Evolutionary conservation across 1,140 invertebrate species (phyloP).

Genomic region (Formica selysi): DNA sequence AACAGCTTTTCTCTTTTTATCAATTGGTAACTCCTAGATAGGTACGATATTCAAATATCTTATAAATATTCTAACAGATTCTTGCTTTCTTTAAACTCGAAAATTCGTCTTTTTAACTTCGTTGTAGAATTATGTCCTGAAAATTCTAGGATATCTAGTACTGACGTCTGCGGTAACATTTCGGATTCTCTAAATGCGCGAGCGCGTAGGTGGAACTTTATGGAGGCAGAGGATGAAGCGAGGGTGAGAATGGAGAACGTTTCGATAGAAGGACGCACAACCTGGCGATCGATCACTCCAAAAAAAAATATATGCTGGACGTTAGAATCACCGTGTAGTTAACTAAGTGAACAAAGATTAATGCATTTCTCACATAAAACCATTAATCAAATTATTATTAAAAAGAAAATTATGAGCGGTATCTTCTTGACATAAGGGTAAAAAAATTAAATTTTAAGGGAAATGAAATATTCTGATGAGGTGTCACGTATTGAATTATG

Average conservation of each 20-base stretch:
- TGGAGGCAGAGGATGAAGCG: neutral
- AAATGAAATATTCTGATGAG: conserved; percentile 15
- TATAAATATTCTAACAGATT: conserved; percentile 8
- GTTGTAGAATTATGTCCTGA: neutral
- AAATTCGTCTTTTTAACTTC: neutral
- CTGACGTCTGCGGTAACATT: conserved; percentile 32
- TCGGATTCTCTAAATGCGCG: conserved; percentile 43
- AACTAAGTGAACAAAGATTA: neutral
- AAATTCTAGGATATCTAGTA: neutral
- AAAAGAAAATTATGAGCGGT: neutral
- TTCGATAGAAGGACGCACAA: conserved; percentile 58
- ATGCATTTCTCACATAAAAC: neutral
- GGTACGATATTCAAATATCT: neutral
- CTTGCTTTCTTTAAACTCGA: neutral
- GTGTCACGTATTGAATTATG: neutral
- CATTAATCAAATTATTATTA: neutral
- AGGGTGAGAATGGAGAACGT: conserved; percentile 20
- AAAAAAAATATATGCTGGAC: neutral
- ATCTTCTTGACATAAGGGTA: neutral
- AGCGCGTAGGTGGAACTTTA: conserved; percentile 20
- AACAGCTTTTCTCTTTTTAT: neutral
- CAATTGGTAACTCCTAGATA: neutral
- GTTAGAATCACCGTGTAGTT: neutral
- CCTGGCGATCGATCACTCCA: conserved; percentile 28
- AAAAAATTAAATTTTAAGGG: neutral